Conservation (phyloP, 2,113 vertebrate genomes). For the Hirundichthys speculiger region DNA sequence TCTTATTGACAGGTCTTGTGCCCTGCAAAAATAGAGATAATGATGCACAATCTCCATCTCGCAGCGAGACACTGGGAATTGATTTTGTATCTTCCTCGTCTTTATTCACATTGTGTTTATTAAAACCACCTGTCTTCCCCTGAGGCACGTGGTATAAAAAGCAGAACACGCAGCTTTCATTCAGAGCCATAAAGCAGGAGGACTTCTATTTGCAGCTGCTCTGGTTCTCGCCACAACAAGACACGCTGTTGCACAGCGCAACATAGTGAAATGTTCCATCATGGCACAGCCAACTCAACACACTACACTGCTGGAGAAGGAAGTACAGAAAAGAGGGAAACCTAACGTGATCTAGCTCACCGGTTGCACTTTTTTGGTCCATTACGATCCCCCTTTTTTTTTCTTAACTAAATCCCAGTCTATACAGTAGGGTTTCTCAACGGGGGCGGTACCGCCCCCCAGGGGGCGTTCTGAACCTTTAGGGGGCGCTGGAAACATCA, state of each 20-base stretch:
- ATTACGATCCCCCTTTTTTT: too few species aligned
- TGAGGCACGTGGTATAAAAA: constrained; percentile 45
- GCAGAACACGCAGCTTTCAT: constrained; percentile 36
- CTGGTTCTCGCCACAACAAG: not conserved
- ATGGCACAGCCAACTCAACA: not conserved
- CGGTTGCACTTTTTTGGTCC: too few species aligned
- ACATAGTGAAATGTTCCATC: not conserved
- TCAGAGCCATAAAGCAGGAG: constrained; percentile 30
- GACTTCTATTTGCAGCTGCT: constrained; percentile 28
- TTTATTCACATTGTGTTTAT: constrained; percentile 67
- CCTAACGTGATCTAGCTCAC: too few species aligned
- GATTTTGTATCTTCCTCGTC: constrained; percentile 51
- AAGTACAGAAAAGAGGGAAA: too few species aligned
- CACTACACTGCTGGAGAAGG: not conserved
- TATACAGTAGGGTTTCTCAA: too few species aligned
- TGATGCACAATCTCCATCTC: constrained; percentile 11
- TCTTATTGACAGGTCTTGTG: constrained; percentile 67
- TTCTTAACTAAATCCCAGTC: too few species aligned
- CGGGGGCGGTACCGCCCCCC: too few species aligned
- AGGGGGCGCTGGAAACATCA: too few species aligned
- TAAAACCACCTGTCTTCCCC: constrained; percentile 57
- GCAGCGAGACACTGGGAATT: constrained; percentile 33
- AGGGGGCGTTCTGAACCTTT: too few species aligned
- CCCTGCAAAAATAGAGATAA: constrained; percentile 19
- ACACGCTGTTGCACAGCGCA: constrained; percentile 10